Base-by-base conservation (phyloP, 2,113 vertebrate species). In the Nibea coibor region DNA sequence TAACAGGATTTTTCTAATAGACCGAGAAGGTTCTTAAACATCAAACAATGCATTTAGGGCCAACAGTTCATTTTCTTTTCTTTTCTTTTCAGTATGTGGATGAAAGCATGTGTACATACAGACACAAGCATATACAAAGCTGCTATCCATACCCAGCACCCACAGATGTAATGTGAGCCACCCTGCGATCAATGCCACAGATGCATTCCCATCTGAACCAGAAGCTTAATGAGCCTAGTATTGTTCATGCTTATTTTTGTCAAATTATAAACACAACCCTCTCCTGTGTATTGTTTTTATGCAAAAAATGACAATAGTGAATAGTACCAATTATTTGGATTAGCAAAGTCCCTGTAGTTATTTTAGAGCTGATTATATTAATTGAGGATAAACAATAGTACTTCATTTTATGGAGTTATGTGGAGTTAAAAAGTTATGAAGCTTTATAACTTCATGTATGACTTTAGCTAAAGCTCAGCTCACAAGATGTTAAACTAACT, bases 131-230 rank as follows among this genome's bases (percentile, higher is more conserved):
- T 2, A 63, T 48, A 72, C 31, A 71, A 54, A 66, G 20, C 10
- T 45, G n/a, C 31, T 24, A 22, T 51, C 19, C 1, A 53, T 61
- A 17, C 9, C 22, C 65, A 28, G 8, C 42, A 50, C 6, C 45
- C 19, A 53, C 47, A 61, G 66, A 66, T 64, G 79, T 42, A 79
- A 75, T 51, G 19, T 53, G 71, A 81, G 28, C 39, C 56, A 65
- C 28, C 20, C 39, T 17, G 54, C 3, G 19, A 83, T 78, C 73
- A 81, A 68, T 85, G 65, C 7, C 10, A 62, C n/a, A 54, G 4
- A 74, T 56, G 14, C 43, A 59, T 65, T 74, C 19, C 28, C 43
- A 80, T 76, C 53, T 68, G 28, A 76, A 77, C 17, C 42, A 72
- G 17, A 59, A 54, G 28, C 54, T 64, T 11, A 54, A 48, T 51